phyloP scores from a whole-genome alignment of 2,113 vertebrate genomes.

The Otolemur garnettii region DNA sequence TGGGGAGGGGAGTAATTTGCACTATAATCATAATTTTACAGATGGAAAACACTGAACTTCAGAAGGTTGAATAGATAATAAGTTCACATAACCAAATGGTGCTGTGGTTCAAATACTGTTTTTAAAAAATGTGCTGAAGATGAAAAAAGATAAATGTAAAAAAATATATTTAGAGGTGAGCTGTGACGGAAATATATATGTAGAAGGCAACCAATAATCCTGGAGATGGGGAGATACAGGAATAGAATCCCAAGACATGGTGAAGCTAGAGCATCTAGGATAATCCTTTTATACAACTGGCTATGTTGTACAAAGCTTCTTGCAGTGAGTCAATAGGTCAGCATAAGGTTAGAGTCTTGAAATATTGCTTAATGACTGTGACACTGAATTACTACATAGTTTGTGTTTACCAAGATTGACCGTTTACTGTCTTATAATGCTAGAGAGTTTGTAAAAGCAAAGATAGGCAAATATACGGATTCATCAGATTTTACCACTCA shows the following conservation, averaged over 20 bases:
- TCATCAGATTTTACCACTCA: not conserved
- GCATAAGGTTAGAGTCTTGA: not conserved
- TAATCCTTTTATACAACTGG: not conserved
- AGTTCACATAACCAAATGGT: not conserved
- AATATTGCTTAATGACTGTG: not conserved
- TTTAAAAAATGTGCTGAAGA: not conserved
- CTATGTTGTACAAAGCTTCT: not conserved
- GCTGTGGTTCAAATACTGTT: not conserved
- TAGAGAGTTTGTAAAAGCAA: not conserved
- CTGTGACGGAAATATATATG: not conserved
- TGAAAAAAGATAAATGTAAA: not conserved
- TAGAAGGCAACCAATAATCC: not conserved
- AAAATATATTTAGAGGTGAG: not conserved
- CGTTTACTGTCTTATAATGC: not conserved
- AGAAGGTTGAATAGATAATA: not conserved
- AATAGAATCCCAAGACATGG: not conserved
- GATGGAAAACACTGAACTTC: not conserved
- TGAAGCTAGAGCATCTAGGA: not conserved
- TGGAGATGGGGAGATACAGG: not conserved
- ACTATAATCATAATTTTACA: not conserved
- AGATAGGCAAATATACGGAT: not conserved
- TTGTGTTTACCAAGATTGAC: conserved; percentile 2
- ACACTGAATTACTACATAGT: not conserved
- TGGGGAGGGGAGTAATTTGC: not conserved
- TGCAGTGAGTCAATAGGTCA: not conserved